A percentile compares a stretch with the other conserved stretches of the same genome.
phyloP scores from a whole-genome alignment of 92 coral and sea anemone genomes.

The Zoanthus sociatus region DNA sequence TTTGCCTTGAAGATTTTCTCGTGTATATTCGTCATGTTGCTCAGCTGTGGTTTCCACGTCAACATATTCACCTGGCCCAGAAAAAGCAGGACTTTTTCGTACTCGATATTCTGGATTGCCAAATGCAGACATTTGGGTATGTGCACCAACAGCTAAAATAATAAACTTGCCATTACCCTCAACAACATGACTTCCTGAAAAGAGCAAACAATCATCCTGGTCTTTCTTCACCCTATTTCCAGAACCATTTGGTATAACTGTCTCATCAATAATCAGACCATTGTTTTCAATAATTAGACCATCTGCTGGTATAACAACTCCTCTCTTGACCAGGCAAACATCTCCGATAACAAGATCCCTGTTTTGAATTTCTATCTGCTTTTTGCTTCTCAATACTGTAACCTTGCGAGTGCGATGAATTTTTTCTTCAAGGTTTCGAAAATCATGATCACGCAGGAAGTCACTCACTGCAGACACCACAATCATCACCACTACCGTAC shows the following conservation, averaged over 20 bases:
- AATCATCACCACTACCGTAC: conserved; percentile 72
- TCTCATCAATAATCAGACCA: conserved; percentile 84
- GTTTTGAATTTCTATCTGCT: conserved; percentile 56
- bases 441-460: conserved; percentile 68
- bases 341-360: conserved; percentile 88
- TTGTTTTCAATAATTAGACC: conserved; percentile 88
- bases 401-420: conserved; percentile 70
- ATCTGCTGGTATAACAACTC: conserved; percentile 94
- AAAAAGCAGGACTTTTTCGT: conserved; percentile 28
- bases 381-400: conserved; percentile 57
- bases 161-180: conserved; percentile 93
- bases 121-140: conserved; percentile 54
- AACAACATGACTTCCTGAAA: conserved; percentile 91
- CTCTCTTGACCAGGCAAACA: conserved; percentile 83
- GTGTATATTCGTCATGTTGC: conserved; percentile 63
- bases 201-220: conserved; percentile 70
- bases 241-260: conserved; percentile 67
- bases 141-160: conserved; percentile 83
- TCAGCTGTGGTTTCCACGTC: not conserved
- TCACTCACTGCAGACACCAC: conserved; percentile 78
- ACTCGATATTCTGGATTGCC: conserved; percentile 17
- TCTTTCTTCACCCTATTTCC: conserved; percentile 62
- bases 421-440: conserved; percentile 60
- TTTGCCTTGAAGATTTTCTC: conserved; percentile 78
- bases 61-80: conserved; percentile 1